phyloP scores from a whole-genome alignment of 2,888 invertebrate species.

The Plebejus argus region DNA sequence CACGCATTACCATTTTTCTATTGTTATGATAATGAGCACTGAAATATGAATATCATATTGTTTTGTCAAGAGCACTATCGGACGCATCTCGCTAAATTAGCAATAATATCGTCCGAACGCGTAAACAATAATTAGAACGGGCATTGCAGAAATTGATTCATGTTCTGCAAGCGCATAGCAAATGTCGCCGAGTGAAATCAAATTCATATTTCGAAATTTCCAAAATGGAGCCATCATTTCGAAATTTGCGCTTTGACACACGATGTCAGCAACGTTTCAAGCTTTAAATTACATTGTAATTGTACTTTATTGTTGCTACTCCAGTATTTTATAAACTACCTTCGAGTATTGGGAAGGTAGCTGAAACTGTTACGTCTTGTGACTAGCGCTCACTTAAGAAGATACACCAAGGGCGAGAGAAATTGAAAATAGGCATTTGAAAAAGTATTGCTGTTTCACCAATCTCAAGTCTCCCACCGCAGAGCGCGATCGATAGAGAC shows the following conservation, averaged over 20 bases:
- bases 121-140: slow-evolving; percentile 31
- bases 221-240: background rate
- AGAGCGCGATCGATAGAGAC: too few relatives aligned
- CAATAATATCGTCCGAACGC: slow-evolving; percentile 15
- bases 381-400: too few relatives aligned
- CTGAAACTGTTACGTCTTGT: too few relatives aligned
- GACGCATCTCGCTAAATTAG: slow-evolving; percentile 27
- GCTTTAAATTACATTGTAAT: background rate
- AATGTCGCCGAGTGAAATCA: slow-evolving; percentile 23
- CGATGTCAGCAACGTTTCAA: background rate
- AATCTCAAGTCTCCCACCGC: too few relatives aligned
- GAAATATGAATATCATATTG: slow-evolving; percentile 25
- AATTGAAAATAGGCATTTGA: too few relatives aligned
- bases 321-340: too few relatives aligned
- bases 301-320: background rate
- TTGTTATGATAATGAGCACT: slow-evolving; percentile 12
- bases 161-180: slow-evolving; percentile 24
- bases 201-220: slow-evolving; percentile 28
- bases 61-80: slow-evolving; percentile 32
- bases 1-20: slow-evolving; percentile 5
- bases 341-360: too few relatives aligned
- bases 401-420: too few relatives aligned
- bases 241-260: slow-evolving; percentile 1
- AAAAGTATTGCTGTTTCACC: too few relatives aligned
- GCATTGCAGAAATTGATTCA: slow-evolving; percentile 29